Percentiles rank a stretch among this genome's conserved stretches.
Evolutionary conservation across 37 sponge, comb jelly and placozoan genomes (phyloP).

Genomic region (Theonella swinhoei): DNA sequence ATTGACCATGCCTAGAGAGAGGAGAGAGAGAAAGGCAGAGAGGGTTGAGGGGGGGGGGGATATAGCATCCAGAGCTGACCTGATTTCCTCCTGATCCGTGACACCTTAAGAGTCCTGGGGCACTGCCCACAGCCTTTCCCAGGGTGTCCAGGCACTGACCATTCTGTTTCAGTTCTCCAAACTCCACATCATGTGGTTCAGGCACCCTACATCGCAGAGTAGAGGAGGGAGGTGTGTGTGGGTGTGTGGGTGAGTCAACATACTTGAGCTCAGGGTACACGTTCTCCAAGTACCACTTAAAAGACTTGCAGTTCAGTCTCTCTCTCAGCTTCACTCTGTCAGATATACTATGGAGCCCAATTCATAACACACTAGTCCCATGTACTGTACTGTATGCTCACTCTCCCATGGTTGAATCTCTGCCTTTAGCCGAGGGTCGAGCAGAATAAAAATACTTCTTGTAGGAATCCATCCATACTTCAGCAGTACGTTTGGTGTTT

Average conservation of each 20-base stretch:
- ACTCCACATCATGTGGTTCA: constrained; percentile 11
- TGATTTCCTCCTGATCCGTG: constrained; percentile 93
- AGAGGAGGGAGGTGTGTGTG: neutral
- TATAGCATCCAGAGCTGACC: constrained; percentile 32
- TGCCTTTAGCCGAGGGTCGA: constrained; percentile 72
- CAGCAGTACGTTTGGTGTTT: constrained; percentile 90
- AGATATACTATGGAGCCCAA: constrained; percentile 38
- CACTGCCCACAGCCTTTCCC: constrained; percentile 35
- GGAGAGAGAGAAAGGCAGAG: neutral
- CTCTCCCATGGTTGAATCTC: constrained; percentile 39
- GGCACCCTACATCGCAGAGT: constrained; percentile 70
- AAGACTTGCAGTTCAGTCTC: constrained; percentile 79
- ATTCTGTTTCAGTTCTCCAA: constrained; percentile 69
- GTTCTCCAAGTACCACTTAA: constrained; percentile 89
- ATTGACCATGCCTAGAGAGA: constrained; percentile 42
- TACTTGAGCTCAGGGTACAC: constrained; percentile 89
- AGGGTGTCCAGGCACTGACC: constrained; percentile 84
- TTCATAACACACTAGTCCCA: no score
- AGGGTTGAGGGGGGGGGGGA: neutral
- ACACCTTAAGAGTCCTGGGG: constrained; percentile 75
- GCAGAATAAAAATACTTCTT: constrained; percentile 85
- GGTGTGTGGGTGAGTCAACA: constrained; percentile 9
- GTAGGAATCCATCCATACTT: constrained; percentile 99
- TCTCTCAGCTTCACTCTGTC: constrained; percentile 65
- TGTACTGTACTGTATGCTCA: neutral